Conservation (phyloP, 1,140 invertebrate genomes). For the Ceratoteleas bidentatus region DNA sequence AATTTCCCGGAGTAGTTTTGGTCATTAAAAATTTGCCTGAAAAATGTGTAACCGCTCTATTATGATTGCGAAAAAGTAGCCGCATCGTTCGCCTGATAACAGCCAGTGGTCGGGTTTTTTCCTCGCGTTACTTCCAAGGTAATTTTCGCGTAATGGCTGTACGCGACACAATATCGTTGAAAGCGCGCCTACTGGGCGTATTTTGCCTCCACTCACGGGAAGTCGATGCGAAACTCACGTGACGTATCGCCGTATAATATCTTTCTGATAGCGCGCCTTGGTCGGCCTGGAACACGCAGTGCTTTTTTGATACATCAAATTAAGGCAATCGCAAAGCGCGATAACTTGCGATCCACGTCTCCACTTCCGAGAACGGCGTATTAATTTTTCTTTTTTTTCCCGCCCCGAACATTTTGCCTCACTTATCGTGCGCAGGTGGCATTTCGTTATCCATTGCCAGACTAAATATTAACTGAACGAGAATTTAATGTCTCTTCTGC, state of each 20-base stretch:
- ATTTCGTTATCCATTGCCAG: constrained; percentile 37
- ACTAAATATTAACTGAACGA: constrained; percentile 26
- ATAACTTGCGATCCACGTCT: constrained; percentile 64
- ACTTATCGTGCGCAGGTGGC: constrained; percentile 47
- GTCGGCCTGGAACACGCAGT: constrained; percentile 59
- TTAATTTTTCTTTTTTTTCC: constrained; percentile 46
- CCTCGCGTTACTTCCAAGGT: constrained; percentile 54
- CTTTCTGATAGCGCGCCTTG: constrained; percentile 61
- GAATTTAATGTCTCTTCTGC: constrained; percentile 32
- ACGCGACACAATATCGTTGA: constrained; percentile 69
- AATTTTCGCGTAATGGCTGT: constrained; percentile 67
- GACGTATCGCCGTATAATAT: constrained; percentile 69
- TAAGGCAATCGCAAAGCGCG: constrained; percentile 61
- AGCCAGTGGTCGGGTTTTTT: constrained; percentile 31
- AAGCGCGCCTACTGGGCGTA: constrained; percentile 62
- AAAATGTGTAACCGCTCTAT: constrained; percentile 17
- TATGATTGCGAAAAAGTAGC: constrained; percentile 48
- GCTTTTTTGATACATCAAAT: constrained; percentile 66
- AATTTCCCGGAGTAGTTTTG: neutral
- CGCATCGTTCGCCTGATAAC: constrained; percentile 43
- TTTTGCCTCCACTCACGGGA: constrained; percentile 57
- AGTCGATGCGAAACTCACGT: constrained; percentile 70
- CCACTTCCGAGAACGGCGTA: constrained; percentile 52
- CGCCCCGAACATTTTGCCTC: constrained; percentile 20
- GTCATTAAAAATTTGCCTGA: constrained; percentile 24